A percentile compares a stretch with the other conserved stretches of the same genome.
Evolutionary conservation across 2,888 invertebrate species (phyloP).

Genomic region (Papilio elwesi): DNA sequence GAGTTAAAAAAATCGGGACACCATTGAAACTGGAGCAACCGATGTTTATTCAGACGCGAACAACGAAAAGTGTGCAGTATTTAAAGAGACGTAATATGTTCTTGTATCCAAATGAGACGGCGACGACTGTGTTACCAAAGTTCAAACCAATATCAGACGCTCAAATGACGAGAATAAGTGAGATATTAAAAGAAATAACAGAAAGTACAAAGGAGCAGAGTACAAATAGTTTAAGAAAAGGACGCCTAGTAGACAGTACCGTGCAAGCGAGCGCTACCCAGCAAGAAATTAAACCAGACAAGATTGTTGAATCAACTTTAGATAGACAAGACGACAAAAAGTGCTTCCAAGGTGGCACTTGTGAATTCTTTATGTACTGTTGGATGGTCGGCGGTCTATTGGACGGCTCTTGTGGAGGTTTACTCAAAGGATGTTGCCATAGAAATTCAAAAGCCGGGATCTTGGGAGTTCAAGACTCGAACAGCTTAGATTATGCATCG

Average conservation of each 20-base stretch:
- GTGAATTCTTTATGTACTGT: conserved; percentile 96
- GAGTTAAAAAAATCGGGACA: conserved; percentile 53
- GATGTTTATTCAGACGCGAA: conserved; percentile 74
- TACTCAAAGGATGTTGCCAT: conserved; percentile 94
- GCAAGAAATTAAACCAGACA: conserved; percentile 43
- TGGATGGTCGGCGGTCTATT: conserved; percentile 95
- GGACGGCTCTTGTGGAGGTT: conserved; percentile 92
- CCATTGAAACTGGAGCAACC: conserved; percentile 61
- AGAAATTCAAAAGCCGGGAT: conserved; percentile 88
- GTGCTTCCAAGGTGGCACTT: conserved; percentile 90
- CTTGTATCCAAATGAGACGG: conserved; percentile 62
- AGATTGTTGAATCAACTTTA: conserved; percentile 44
- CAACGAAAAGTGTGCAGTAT: conserved; percentile 41
- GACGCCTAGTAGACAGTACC: conserved; percentile 55
- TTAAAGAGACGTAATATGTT: conserved; percentile 61
- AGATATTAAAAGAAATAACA: conserved; percentile 66
- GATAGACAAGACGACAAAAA: conserved; percentile 77
- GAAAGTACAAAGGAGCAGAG: conserved; percentile 48
- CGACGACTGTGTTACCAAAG: conserved; percentile 61
- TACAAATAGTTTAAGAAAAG: conserved; percentile 58
- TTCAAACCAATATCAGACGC: conserved; percentile 78
- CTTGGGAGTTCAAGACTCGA: conserved; percentile 86
- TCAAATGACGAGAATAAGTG: conserved; percentile 69
- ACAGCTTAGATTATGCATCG: conserved; percentile 85
- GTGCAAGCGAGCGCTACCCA: conserved; percentile 42